A percentile compares a stretch with the other conserved stretches of the same genome.
Conservation (phyloP, 2,113 vertebrate genomes). For the Atlantisia rogersi region DNA sequence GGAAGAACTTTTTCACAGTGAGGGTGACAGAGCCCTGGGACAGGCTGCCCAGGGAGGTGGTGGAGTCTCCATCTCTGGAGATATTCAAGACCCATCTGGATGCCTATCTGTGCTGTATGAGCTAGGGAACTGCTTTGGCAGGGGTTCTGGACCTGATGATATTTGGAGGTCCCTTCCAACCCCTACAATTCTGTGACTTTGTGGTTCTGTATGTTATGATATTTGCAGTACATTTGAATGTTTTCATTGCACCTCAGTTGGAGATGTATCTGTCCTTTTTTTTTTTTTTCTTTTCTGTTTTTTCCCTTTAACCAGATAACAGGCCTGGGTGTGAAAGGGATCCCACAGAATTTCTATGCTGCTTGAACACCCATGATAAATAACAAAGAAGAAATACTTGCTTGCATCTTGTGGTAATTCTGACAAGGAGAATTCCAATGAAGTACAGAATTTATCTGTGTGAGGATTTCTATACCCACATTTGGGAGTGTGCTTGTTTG, state of each 20-base stretch:
- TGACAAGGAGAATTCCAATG: background rate
- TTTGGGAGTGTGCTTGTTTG: background rate
- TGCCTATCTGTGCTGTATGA: too few relatives aligned
- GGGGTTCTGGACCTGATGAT: too few relatives aligned
- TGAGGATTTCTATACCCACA: constrained; percentile 6
- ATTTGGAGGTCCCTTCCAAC: too few relatives aligned
- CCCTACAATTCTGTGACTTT: too few relatives aligned
- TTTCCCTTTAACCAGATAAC: constrained; percentile 52
- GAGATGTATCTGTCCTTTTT: background rate
- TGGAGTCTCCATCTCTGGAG: too few relatives aligned
- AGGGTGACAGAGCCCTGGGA: too few relatives aligned
- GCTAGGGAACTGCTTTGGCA: too few relatives aligned
- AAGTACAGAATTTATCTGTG: background rate
- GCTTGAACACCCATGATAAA: background rate
- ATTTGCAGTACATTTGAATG: background rate
- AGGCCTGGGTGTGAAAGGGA: constrained; percentile 71
- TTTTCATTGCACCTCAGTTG: background rate
- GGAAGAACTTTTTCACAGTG: too few relatives aligned
- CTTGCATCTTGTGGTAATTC: background rate
- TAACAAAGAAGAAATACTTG: background rate
- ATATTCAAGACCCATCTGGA: too few relatives aligned
- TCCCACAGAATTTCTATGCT: constrained; percentile 60
- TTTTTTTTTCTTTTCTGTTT: background rate
- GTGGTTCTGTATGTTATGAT: background rate
- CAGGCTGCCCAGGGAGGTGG: too few relatives aligned